Percentiles rank a stretch among this genome's conserved stretches.
These are phyloP conservation scores for Temnothorax unifasciatus DNA, from an alignment of 2,888 invertebrate genomes.

Conservation along the genomic window DNA sequence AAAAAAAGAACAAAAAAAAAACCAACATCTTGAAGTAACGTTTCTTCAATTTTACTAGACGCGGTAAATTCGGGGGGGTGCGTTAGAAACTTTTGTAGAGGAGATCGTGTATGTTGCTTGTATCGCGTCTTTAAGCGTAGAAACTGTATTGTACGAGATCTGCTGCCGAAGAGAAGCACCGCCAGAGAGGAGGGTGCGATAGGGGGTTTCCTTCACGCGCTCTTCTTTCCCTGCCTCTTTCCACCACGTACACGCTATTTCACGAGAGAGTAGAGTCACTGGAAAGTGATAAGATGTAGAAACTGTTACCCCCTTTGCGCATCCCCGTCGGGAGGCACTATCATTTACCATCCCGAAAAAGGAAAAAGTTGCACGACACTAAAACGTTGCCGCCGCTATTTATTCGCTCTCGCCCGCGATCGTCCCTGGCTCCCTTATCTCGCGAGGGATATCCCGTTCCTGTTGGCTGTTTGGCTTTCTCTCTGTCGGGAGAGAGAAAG, in stretches of 20 bases:
- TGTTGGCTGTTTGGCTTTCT: slow-evolving; percentile 45
- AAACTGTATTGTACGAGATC: not conserved
- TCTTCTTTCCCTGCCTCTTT: not conserved
- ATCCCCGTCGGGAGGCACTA: slow-evolving; percentile 50
- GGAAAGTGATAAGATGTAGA: slow-evolving; percentile 56
- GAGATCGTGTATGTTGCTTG: not conserved
- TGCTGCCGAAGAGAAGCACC: not conserved
- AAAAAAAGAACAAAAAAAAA: too few relatives aligned
- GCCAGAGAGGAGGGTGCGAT: not conserved
- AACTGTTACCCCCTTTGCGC: slow-evolving; percentile 11
- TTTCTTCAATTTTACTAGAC: slow-evolving; percentile 22
- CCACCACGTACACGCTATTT: slow-evolving; percentile 63
- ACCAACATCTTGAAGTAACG: not conserved
- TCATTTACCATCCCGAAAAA: slow-evolving; percentile 72
- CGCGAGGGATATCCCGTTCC: slow-evolving; percentile 43
- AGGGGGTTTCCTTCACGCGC: not conserved
- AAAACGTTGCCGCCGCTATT: slow-evolving; percentile 73
- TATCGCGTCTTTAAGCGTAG: not conserved
- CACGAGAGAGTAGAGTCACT: slow-evolving; percentile 68
- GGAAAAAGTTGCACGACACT: slow-evolving; percentile 67
- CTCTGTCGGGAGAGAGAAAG: slow-evolving; percentile 5
- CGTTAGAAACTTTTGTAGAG: not conserved
- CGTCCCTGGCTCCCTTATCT: slow-evolving; percentile 75
- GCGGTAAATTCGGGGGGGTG: slow-evolving; percentile 6
- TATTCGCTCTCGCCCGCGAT: slow-evolving; percentile 71